Evolutionary conservation across 2,113 vertebrate genomes (phyloP).

Genomic region (Silurus asotus): DNA sequence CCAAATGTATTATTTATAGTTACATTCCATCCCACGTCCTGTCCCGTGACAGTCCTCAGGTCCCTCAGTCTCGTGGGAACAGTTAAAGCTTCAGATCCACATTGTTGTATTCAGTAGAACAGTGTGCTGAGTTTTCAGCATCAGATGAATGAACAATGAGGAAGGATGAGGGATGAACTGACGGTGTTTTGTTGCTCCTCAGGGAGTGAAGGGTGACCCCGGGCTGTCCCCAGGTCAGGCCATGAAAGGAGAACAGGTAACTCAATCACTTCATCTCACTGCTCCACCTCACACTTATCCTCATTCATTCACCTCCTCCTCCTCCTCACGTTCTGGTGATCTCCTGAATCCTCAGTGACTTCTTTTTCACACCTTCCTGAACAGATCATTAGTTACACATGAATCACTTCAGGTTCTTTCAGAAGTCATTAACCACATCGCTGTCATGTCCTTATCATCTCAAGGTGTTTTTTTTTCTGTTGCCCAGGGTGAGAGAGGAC

Average conservation of each 20-base stretch:
- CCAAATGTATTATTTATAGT: background rate
- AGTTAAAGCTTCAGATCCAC: no score
- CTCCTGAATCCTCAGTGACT: background rate
- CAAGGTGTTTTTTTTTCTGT: background rate
- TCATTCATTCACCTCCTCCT: background rate
- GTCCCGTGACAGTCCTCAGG: background rate
- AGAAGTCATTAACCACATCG: background rate
- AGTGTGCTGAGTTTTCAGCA: background rate
- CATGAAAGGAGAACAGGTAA: constrained; percentile 85
- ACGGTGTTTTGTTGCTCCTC: constrained; percentile 38
- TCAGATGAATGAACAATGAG: background rate
- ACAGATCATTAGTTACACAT: background rate
- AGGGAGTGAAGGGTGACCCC: constrained; percentile 94
- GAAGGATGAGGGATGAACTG: background rate
- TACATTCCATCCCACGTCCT: background rate
- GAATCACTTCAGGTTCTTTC: background rate
- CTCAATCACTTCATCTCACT: constrained; percentile 18
- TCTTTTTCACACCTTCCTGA: background rate
- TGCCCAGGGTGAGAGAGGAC: constrained; percentile 81
- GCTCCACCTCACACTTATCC: background rate
- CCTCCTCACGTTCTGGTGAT: constrained; percentile 7
- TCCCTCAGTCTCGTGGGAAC: background rate
- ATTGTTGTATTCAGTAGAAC: background rate
- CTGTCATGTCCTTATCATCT: background rate
- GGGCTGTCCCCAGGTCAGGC: constrained; percentile 88